A percentile compares a stretch with the other conserved stretches of the same genome.
phyloP scores from a whole-genome alignment of 2,797 vertebrate genomes.

The Syngnathus rostellatus region DNA sequence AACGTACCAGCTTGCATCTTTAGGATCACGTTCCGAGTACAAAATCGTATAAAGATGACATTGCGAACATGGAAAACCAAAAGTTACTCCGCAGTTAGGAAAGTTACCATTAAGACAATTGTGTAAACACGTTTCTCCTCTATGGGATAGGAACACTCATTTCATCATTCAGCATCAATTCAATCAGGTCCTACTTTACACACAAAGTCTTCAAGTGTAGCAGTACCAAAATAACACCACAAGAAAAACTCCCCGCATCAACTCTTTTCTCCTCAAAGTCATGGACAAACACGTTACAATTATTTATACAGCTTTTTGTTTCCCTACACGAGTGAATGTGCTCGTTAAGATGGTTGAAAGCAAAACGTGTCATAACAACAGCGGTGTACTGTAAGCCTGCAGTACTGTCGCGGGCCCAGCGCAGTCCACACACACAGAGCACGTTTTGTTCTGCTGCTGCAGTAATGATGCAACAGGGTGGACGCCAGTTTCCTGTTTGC shows the following conservation, averaged over 20 bases:
- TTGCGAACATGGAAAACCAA: background rate
- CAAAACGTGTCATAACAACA: constrained; percentile 4
- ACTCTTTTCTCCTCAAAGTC: constrained; percentile 32
- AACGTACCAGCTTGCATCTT: background rate
- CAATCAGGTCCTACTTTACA: background rate
- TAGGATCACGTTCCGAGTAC: background rate
- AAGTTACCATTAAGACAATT: background rate
- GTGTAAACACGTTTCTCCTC: background rate
- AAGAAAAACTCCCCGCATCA: constrained; percentile 12
- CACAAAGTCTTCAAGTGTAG: constrained; percentile 12
- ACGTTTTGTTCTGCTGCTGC: constrained; percentile 15
- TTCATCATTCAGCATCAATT: background rate
- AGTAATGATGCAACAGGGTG: constrained; percentile 8
- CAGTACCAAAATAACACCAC: constrained; percentile 23
- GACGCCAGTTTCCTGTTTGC: constrained; percentile 31
- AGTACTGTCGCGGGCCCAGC: background rate
- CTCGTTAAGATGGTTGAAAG: constrained; percentile 6
- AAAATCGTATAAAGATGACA: background rate
- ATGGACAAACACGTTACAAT: constrained; percentile 2
- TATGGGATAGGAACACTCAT: background rate
- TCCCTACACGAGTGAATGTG: constrained; percentile 8
- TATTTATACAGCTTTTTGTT: constrained; percentile 30
- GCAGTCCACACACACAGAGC: constrained; percentile 17
- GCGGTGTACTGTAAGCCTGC: background rate
- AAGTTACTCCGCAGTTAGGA: background rate